A percentile compares a stretch with the other conserved stretches of the same genome.
Conservation (phyloP, 2,888 invertebrate species). For the Lobophora halterata region DNA sequence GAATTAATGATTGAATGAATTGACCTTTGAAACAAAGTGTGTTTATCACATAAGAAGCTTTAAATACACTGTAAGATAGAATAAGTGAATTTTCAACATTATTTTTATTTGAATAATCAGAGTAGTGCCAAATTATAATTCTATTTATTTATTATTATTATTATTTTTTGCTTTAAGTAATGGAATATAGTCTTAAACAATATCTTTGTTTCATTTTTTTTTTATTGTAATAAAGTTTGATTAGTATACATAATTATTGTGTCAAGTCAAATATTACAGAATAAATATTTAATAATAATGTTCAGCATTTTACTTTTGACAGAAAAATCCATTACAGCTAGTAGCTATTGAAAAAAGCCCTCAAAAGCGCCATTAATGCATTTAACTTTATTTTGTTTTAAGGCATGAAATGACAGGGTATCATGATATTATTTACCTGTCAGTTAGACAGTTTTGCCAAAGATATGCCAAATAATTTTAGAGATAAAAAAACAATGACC, state of each 20-base stretch:
- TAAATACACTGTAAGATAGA: constrained; percentile 72
- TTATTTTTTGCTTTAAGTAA: constrained; percentile 36
- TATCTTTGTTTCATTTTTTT: too few relatives aligned
- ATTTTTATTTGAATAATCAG: constrained; percentile 45
- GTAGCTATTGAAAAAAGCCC: too few relatives aligned
- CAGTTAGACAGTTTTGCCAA: constrained; percentile 14
- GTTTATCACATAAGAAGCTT: constrained; percentile 68
- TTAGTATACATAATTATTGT: too few relatives aligned
- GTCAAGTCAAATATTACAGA: too few relatives aligned
- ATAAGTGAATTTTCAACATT: constrained; percentile 34
- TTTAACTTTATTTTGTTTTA: constrained; percentile 50
- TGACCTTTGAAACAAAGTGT: constrained; percentile 38
- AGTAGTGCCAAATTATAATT: constrained; percentile 55
- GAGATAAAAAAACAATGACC: background rate
- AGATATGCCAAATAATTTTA: constrained; percentile 10
- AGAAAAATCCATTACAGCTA: too few relatives aligned
- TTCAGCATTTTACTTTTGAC: too few relatives aligned
- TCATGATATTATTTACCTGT: constrained; percentile 44
- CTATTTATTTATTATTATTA: constrained; percentile 33
- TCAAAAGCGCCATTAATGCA: too few relatives aligned
- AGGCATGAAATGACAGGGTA: constrained; percentile 77
- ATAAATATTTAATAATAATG: too few relatives aligned
- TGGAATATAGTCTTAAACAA: too few relatives aligned
- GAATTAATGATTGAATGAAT: constrained; percentile 28
- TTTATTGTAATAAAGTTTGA: too few relatives aligned